Base-by-base conservation (phyloP, 1,140 invertebrate genomes). In the Sinella curviseta region DNA sequence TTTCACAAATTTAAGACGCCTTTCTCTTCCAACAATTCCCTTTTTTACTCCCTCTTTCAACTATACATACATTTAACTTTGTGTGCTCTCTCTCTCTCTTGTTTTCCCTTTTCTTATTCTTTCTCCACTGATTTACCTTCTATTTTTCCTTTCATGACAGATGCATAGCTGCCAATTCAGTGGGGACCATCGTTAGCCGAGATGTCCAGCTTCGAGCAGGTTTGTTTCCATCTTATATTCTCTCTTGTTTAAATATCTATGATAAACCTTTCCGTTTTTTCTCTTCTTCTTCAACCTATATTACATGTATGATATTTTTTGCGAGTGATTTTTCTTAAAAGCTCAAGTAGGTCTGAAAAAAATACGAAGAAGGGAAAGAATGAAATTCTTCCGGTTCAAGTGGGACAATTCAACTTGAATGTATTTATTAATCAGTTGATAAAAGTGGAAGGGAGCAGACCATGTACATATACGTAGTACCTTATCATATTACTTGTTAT, bases 171-270 rank as follows among this genome's bases (percentile, higher is more conserved):
- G 70, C 82, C 17, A 88, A 88, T 84, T 80, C 81, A 1, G 84
- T 85, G 14, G 88, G 88, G 12, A 84, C 82, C n/a, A 84, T 88
- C 55, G 84, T 87, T 36, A 88, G 87, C 81, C 80, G 85, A 55
- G 83, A 85, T 76, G 85, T 88, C 74, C 83, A 85, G 20, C 85
- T 88, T 3, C 85, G 84, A 82, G 86, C 87, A 81, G 87, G 88
- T 88, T 82, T 82, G 85, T 84, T 60, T 60, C 24, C 24, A 60
- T 26, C 4, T 60, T 26, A 60, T 60, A 48, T 48, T 8, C 20
- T 48, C 39, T 48, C 39, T 48, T 48, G 8, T 48, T 48, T 8
- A 48, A 48, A 20, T 48, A 12, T 48, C 39, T 60, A 17, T 8
- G 39, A 48, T 48, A 48, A 48, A 48, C 39, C 17, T 4, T 30